These are phyloP conservation scores for Drosophila conformis DNA, from an alignment of 2,888 invertebrate genomes.

Conservation along the genomic window DNA sequence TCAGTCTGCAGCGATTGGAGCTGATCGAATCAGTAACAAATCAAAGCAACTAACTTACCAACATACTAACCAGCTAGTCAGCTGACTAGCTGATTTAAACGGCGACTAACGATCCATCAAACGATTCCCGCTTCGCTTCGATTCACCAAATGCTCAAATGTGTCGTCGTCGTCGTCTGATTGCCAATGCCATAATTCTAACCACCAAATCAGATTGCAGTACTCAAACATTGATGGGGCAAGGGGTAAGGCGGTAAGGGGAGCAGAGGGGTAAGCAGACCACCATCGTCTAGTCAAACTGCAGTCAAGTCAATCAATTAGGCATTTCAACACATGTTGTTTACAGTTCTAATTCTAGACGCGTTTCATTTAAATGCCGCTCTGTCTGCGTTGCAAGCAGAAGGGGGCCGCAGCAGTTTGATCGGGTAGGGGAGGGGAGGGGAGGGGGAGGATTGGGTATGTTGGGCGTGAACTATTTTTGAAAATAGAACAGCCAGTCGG, in stretches of 20 bases:
- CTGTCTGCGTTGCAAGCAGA: slow-evolving; percentile 44
- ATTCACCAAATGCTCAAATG: slow-evolving; percentile 58
- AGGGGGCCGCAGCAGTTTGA: slow-evolving; percentile 1
- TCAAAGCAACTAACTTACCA: slow-evolving; percentile 44
- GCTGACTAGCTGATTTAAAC: slow-evolving; percentile 10
- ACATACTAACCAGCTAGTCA: slow-evolving; percentile 24
- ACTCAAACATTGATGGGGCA: neutral
- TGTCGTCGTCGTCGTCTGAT: slow-evolving; percentile 36
- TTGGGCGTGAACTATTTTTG: slow-evolving; percentile 65
- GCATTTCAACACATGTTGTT: slow-evolving; percentile 79
- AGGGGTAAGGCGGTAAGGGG: neutral
- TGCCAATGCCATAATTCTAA: slow-evolving; percentile 73
- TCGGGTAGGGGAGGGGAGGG: too few relatives aligned
- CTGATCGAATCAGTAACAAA: slow-evolving; percentile 44
- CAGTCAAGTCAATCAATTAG: slow-evolving; percentile 78
- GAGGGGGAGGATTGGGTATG: neutral
- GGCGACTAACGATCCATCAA: slow-evolving; percentile 48
- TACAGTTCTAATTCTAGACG: slow-evolving; percentile 76
- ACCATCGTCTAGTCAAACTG: slow-evolving; percentile 51
- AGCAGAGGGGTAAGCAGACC: neutral
- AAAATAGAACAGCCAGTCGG: slow-evolving; percentile 49
- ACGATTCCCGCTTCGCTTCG: slow-evolving; percentile 30
- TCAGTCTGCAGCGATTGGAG: slow-evolving; percentile 3
- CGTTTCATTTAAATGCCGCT: slow-evolving; percentile 68
- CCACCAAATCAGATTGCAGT: slow-evolving; percentile 42